phyloP scores from a whole-genome alignment of 2,113 vertebrate genomes.

The Pygoscelis adeliae region DNA sequence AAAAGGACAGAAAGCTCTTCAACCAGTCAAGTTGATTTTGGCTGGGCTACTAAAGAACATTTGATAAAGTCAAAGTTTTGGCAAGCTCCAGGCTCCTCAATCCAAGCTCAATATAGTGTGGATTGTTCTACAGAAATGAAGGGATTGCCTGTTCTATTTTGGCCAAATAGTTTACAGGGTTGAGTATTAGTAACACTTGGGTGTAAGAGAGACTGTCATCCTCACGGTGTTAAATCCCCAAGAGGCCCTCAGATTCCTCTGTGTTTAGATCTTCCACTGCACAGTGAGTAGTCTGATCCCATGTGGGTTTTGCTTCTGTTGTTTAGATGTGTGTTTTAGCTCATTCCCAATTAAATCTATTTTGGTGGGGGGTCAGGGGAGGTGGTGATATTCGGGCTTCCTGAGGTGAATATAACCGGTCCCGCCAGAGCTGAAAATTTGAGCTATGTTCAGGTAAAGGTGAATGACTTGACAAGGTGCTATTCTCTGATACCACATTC shows the following conservation, averaged over 20 bases:
- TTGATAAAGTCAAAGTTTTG: conserved; percentile 31
- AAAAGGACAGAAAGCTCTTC: neutral
- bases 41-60: neutral
- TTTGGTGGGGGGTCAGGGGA: accelerated
- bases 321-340: neutral
- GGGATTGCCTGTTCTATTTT: conserved; percentile 5
- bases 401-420: neutral
- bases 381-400: neutral
- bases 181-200: neutral
- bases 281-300: neutral
- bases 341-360: neutral
- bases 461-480: neutral
- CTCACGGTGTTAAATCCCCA: neutral
- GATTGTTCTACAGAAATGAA: conserved; percentile 15
- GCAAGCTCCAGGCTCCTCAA: neutral
- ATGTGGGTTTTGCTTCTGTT: neutral
- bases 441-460: neutral
- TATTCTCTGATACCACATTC: neutral
- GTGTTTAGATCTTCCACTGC: neutral
- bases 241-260: neutral
- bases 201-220: neutral
- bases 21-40: neutral
- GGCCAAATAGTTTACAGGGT: neutral
- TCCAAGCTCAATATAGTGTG: neutral
- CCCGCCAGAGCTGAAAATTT: neutral